Conservation (phyloP, 2,797 vertebrate genomes). For the Falco peregrinus region DNA sequence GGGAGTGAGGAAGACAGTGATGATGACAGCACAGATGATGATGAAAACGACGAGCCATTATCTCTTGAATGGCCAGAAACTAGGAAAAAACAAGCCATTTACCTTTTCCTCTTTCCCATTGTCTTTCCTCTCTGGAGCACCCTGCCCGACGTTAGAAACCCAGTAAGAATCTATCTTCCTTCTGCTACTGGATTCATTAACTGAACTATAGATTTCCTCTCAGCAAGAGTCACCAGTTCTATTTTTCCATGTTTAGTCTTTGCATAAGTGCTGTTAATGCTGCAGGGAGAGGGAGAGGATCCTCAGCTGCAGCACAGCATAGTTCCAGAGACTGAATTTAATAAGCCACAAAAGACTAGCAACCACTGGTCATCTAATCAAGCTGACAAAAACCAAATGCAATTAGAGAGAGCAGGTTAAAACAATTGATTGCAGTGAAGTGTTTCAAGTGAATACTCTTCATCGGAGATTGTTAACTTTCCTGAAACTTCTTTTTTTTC, state of each 20-base stretch:
- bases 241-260: background rate
- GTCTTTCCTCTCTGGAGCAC: constrained; percentile 95
- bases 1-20: constrained; percentile 66
- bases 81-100: constrained; percentile 86
- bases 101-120: constrained; percentile 92
- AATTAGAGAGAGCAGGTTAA: background rate
- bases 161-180: constrained; percentile 73
- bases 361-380: background rate
- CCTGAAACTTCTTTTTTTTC: background rate
- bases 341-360: background rate
- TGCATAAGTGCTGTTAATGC: background rate
- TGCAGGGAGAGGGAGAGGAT: background rate
- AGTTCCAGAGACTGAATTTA: background rate
- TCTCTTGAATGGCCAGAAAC: constrained; percentile 92
- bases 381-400: background rate
- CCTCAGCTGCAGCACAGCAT: background rate
- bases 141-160: constrained; percentile 90
- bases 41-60: constrained; percentile 85
- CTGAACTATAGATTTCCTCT: background rate
- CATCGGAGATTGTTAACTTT: background rate
- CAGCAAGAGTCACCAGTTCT: background rate
- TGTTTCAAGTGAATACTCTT: background rate
- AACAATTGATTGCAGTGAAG: background rate
- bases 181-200: background rate
- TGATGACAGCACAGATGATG: constrained; percentile 57